These are phyloP conservation scores for Escarpia spicata DNA, from an alignment of 2,888 invertebrate species.

Conservation along the genomic window DNA sequence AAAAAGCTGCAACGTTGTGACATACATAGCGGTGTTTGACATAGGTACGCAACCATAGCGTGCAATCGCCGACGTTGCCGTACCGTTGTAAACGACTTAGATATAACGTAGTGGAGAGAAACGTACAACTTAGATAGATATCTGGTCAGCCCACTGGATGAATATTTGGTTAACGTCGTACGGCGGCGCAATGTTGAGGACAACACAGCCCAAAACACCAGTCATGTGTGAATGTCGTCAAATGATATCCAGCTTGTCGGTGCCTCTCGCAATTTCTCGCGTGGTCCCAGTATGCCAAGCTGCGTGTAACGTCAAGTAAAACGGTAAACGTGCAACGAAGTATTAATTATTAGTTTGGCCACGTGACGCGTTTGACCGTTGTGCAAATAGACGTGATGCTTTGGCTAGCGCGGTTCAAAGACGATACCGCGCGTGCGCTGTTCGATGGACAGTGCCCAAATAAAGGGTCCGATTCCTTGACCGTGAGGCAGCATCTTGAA, in stretches of 20 bases:
- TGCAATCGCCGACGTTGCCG: not conserved
- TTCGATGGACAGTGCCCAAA: not conserved
- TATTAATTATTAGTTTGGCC: not conserved
- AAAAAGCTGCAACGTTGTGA: not conserved
- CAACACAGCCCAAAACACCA: not conserved
- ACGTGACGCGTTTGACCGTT: not conserved
- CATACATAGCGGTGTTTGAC: not conserved
- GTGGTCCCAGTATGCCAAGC: not conserved
- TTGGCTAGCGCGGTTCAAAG: not conserved
- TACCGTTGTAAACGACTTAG: not conserved
- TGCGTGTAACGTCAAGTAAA: not conserved
- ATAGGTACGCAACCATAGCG: not conserved
- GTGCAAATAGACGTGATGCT: not conserved
- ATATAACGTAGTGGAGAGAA: not conserved
- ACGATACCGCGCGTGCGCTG: not conserved
- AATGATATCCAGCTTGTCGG: not conserved
- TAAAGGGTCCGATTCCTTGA: not conserved
- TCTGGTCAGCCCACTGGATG: not conserved
- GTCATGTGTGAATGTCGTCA: not conserved
- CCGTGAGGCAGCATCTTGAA: not conserved
- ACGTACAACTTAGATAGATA: slow-evolving; percentile 1
- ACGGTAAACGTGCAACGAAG: not conserved
- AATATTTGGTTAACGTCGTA: not conserved
- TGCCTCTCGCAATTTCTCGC: not conserved
- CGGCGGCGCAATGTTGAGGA: not conserved